A percentile compares a stretch with the other conserved stretches of the same genome.
Conservation (phyloP, 2,888 invertebrate species). For the Metalampra italica region DNA sequence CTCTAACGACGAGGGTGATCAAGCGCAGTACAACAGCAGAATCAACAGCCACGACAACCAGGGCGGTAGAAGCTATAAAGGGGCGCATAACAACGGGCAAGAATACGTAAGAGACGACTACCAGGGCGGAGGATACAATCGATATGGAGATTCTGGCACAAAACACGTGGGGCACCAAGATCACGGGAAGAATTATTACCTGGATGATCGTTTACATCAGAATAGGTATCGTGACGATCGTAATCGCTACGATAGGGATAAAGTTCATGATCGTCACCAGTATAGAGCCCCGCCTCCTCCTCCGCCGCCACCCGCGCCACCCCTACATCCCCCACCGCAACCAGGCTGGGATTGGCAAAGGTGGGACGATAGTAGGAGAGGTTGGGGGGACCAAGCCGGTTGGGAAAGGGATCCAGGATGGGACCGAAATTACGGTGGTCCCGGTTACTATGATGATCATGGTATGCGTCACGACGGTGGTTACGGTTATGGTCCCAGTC, state of each 20-base stretch:
- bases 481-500: constrained; percentile 56
- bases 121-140: constrained; percentile 57
- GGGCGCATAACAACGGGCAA: constrained; percentile 62
- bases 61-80: constrained; percentile 61
- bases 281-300: constrained; percentile 39
- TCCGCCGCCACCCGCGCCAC: constrained; percentile 11
- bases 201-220: constrained; percentile 62
- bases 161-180: constrained; percentile 61
- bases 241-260: constrained; percentile 56
- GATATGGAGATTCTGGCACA: constrained; percentile 57
- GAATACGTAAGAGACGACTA: constrained; percentile 59
- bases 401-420: constrained; percentile 41
- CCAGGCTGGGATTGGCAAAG: constrained; percentile 56
- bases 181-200: constrained; percentile 65
- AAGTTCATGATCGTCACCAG: constrained; percentile 51
- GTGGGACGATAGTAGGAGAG: constrained; percentile 46
- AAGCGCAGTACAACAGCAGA: constrained; percentile 62
- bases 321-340: constrained; percentile 29
- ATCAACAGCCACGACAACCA: constrained; percentile 61
- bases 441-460: constrained; percentile 62
- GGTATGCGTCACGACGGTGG: constrained; percentile 63
- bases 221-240: constrained; percentile 61
- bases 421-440: constrained; percentile 57
- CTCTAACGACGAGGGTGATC: constrained; percentile 69
- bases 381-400: constrained; percentile 38